Evolutionary conservation across 2,797 vertebrate genomes (phyloP).

Genomic region (Acanthurus lineatus): DNA sequence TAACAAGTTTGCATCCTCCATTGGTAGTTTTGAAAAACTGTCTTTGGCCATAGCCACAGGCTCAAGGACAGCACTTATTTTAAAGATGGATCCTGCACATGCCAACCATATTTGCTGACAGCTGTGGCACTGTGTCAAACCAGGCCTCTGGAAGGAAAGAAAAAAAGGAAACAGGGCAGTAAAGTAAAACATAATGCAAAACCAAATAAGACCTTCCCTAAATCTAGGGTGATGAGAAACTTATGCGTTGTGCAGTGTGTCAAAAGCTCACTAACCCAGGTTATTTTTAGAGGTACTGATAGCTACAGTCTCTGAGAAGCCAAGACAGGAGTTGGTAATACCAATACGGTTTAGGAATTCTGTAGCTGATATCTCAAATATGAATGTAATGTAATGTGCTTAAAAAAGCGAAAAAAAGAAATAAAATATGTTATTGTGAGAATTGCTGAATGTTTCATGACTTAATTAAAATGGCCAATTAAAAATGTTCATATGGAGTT

Average conservation of each 20-base stretch:
- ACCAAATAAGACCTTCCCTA: not conserved
- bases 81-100: not conserved
- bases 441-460: not conserved
- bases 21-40: no score
- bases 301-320: not conserved
- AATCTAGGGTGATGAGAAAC: constrained; percentile 11
- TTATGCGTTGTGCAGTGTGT: not conserved
- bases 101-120: not conserved
- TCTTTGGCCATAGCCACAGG: no score
- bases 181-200: not conserved
- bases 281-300: constrained; percentile 25
- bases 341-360: not conserved
- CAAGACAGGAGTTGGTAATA: not conserved
- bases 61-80: no score
- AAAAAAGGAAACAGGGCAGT: not conserved
- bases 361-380: not conserved
- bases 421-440: not conserved
- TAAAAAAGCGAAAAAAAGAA: not conserved
- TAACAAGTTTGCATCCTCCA: no score
- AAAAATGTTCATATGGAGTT: no score
- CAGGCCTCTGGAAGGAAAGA: not conserved
- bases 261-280: not conserved
- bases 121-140: constrained; percentile 1
- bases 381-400: not conserved
- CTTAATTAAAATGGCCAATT: not conserved